Evolutionary conservation across 2,888 invertebrate species (phyloP).

Genomic region (Nomada fucata): DNA sequence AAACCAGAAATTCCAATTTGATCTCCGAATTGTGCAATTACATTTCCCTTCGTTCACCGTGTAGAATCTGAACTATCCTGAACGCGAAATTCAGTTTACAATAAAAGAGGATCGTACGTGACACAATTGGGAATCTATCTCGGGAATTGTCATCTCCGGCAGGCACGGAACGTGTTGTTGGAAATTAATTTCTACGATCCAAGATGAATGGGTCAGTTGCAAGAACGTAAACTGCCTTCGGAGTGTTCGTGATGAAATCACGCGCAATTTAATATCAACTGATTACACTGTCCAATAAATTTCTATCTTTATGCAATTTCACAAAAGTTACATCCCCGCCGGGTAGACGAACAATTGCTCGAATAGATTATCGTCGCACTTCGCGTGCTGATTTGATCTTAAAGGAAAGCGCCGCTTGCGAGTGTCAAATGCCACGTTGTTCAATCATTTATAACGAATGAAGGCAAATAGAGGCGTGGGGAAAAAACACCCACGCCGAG

Average conservation of each 20-base stretch:
- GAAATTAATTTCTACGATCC: constrained; percentile 32
- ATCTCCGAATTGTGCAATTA: background rate
- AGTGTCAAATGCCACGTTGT: background rate
- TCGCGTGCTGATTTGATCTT: background rate
- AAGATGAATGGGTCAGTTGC: constrained; percentile 22
- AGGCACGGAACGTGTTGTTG: background rate
- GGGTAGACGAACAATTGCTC: background rate
- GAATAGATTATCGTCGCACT: background rate
- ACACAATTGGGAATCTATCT: constrained; percentile 2
- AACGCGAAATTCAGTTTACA: background rate
- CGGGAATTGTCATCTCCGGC: background rate
- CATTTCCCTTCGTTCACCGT: background rate
- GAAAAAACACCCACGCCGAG: background rate
- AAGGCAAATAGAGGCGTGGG: constrained; percentile 4
- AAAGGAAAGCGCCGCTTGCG: too few relatives aligned
- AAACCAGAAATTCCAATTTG: too few relatives aligned
- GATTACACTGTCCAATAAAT: constrained; percentile 21
- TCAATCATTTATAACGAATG: background rate
- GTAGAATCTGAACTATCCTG: background rate
- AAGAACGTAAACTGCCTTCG: constrained; percentile 32
- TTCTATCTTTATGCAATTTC: constrained; percentile 24
- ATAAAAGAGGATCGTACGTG: background rate
- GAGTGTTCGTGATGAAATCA: constrained; percentile 14
- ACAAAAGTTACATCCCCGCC: background rate
- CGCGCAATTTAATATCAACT: constrained; percentile 21